Percentiles rank a stretch among this genome's conserved stretches.
Evolutionary conservation across 1,140 invertebrate genomes (phyloP).

Genomic region (Drosophila oshimai): DNA sequence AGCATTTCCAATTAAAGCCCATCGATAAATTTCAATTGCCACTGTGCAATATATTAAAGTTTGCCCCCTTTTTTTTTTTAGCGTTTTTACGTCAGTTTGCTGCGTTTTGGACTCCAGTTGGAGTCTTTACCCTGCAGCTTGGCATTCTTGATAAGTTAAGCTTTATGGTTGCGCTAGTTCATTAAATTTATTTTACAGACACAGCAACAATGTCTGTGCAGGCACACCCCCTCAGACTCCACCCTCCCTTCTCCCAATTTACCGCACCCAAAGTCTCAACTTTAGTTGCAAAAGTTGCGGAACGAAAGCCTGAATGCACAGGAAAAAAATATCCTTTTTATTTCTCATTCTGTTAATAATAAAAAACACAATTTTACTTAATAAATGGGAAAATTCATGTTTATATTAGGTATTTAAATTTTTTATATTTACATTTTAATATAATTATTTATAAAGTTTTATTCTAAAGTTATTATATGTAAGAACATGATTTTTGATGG

Average conservation of each 20-base stretch:
- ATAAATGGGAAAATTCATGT: no score
- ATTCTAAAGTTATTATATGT: no score
- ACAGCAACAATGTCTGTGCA: constrained; percentile 71
- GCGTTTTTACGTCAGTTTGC: not conserved
- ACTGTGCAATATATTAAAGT: constrained; percentile 37
- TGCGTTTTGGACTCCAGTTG: constrained; percentile 31
- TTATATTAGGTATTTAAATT: no score
- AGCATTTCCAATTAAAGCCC: constrained; percentile 1
- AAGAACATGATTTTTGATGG: no score
- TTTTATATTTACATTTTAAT: no score
- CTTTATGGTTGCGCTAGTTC: constrained; percentile 78
- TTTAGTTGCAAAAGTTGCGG: constrained; percentile 33
- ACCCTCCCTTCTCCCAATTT: not conserved
- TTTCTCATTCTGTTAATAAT: no score
- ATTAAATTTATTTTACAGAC: constrained; percentile 78
- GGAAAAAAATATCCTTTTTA: not conserved
- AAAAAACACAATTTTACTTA: no score
- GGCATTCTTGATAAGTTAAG: constrained; percentile 67
- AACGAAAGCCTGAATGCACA: constrained; percentile 15
- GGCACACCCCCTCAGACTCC: not conserved
- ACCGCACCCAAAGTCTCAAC: constrained; percentile 39
- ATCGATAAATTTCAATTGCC: constrained; percentile 23
- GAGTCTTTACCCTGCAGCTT: constrained; percentile 10
- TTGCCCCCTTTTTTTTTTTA: not conserved
- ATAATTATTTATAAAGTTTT: no score